A percentile compares a stretch with the other conserved stretches of the same genome.
Conservation (phyloP, 2,797 vertebrate genomes). For the Bryconaethiops microstoma region DNA sequence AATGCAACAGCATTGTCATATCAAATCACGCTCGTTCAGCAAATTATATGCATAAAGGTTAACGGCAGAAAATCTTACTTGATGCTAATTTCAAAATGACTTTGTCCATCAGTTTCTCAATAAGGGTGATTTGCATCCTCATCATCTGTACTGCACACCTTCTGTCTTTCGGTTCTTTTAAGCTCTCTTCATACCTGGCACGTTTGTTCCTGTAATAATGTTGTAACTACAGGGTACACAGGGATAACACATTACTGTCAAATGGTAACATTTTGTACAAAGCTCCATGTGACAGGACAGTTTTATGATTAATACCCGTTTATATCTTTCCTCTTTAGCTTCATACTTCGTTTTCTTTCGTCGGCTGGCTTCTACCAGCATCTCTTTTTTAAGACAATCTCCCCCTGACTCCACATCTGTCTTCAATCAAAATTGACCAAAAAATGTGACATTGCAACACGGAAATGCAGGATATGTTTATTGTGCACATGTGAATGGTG, state of each 20-base stretch:
- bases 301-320: not conserved
- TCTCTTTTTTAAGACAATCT: not conserved
- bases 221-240: not conserved
- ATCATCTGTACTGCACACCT: not conserved
- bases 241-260: not conserved
- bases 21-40: too few relatives aligned
- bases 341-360: not conserved
- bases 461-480: too few relatives aligned
- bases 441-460: not conserved
- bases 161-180: not conserved
- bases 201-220: not conserved
- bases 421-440: not conserved
- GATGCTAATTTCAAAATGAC: too few relatives aligned
- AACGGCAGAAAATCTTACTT: too few relatives aligned
- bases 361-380: not conserved
- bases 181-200: not conserved
- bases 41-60: too few relatives aligned
- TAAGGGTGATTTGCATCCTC: not conserved
- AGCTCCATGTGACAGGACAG: not conserved
- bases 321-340: not conserved
- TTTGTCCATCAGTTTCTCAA: not conserved
- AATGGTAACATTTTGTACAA: slow-evolving; percentile 1
- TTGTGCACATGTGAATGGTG: too few relatives aligned
- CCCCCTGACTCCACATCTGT: not conserved
- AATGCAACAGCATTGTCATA: too few relatives aligned